A percentile compares a stretch with the other conserved stretches of the same genome.
Conservation (phyloP, 2,888 invertebrate genomes). For the Plebejus argus region DNA sequence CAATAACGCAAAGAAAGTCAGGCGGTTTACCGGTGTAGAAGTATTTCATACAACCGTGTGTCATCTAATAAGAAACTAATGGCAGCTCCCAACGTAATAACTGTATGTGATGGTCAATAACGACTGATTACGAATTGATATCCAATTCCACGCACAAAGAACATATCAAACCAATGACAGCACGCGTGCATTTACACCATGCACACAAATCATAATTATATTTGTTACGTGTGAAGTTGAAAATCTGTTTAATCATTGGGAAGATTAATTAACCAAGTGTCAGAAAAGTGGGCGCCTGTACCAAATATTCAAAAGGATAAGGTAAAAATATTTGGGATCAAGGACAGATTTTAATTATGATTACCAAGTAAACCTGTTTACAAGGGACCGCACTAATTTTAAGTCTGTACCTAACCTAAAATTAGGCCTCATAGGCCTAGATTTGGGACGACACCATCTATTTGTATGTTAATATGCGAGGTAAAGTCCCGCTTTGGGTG, state of each 20-base stretch:
- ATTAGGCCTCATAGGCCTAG: neutral
- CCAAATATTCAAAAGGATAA: neutral
- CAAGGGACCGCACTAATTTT: neutral
- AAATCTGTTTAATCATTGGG: neutral
- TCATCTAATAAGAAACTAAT: neutral
- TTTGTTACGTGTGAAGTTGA: neutral
- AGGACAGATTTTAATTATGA: conserved; percentile 1
- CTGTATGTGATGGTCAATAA: conserved; percentile 44
- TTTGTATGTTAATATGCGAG: neutral
- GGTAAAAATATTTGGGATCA: neutral
- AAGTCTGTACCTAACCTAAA: neutral
- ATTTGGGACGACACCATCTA: neutral
- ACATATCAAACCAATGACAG: conserved; percentile 39
- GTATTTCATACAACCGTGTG: neutral
- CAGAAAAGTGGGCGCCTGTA: neutral
- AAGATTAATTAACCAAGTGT: neutral
- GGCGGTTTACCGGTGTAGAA: no score
- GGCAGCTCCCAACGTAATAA: neutral
- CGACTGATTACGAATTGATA: conserved; percentile 50
- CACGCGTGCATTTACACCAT: conserved; percentile 17
- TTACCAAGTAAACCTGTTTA: neutral
- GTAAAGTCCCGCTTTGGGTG: no score
- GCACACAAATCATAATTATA: neutral
- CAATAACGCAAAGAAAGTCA: no score
- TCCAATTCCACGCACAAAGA: conserved; percentile 45